These are phyloP conservation scores for Melanargia galathea DNA, from an alignment of 2,888 invertebrate genomes.

Conservation along the genomic window DNA sequence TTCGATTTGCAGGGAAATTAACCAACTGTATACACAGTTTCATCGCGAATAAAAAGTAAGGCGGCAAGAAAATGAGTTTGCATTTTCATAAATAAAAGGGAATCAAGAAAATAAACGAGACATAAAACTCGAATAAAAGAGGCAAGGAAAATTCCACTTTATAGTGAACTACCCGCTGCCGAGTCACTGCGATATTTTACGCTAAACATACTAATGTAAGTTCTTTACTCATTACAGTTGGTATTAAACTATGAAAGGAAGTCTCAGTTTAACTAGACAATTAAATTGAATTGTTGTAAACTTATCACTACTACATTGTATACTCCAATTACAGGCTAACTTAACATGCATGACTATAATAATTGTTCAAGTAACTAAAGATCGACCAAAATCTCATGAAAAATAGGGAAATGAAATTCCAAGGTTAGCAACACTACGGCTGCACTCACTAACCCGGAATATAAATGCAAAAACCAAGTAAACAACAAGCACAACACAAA, in stretches of 20 bases:
- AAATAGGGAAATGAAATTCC: no score
- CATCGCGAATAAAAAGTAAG: constrained; percentile 6
- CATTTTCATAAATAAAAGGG: constrained; percentile 21
- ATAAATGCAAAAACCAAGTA: no score
- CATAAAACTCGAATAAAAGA: constrained; percentile 20
- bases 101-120: constrained; percentile 20
- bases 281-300: no score
- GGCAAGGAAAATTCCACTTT: constrained; percentile 13
- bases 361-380: no score
- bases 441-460: no score
- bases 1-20: neutral
- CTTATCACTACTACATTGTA: no score
- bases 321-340: no score
- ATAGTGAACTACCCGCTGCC: constrained; percentile 4
- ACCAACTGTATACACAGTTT: neutral
- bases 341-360: no score
- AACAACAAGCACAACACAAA: no score
- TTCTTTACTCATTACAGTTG: constrained; percentile 14
- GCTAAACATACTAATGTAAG: constrained; percentile 22
- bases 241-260: constrained; percentile 10
- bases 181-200: constrained; percentile 19
- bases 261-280: constrained; percentile 8
- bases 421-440: no score
- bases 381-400: no score
- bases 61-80: constrained; percentile 15